phyloP scores from a whole-genome alignment of 2,888 invertebrate species.

The Leptinotarsa juncta region DNA sequence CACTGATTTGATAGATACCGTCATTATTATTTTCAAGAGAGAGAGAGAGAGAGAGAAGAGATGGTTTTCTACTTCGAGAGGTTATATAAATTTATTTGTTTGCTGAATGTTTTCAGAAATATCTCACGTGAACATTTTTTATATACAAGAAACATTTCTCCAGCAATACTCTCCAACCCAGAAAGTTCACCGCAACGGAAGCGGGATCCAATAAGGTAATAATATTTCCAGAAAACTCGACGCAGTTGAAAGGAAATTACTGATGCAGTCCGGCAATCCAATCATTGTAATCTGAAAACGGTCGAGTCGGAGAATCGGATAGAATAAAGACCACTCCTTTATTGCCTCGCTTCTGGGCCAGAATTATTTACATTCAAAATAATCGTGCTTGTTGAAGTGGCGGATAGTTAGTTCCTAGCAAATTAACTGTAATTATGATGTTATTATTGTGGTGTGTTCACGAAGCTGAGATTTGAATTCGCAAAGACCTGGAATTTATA shows the following conservation, averaged over 20 bases:
- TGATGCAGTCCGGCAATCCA: conserved; percentile 51
- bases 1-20: too few species aligned
- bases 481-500: too few species aligned
- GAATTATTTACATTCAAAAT: conserved; percentile 45
- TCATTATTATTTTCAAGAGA: too few species aligned
- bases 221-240: conserved; percentile 20
- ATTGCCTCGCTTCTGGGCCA: conserved; percentile 43
- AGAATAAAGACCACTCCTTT: conserved; percentile 47
- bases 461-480: too few species aligned
- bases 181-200: conserved; percentile 3
- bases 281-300: conserved; percentile 53
- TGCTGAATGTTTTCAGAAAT: too few species aligned
- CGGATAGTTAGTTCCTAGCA: not conserved
- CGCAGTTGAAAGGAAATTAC: conserved; percentile 47
- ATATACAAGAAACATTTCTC: not conserved
- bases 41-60: too few species aligned
- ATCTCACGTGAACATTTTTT: too few species aligned
- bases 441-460: not conserved
- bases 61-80: too few species aligned
- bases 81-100: too few species aligned
- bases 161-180: too few species aligned
- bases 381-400: conserved; percentile 17
- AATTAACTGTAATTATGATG: not conserved
- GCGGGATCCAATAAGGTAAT: conserved; percentile 34
- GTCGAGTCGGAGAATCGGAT: conserved; percentile 43